Base-by-base conservation (phyloP, 2,888 invertebrate genomes). In the Calliscelio sp. region DNA sequence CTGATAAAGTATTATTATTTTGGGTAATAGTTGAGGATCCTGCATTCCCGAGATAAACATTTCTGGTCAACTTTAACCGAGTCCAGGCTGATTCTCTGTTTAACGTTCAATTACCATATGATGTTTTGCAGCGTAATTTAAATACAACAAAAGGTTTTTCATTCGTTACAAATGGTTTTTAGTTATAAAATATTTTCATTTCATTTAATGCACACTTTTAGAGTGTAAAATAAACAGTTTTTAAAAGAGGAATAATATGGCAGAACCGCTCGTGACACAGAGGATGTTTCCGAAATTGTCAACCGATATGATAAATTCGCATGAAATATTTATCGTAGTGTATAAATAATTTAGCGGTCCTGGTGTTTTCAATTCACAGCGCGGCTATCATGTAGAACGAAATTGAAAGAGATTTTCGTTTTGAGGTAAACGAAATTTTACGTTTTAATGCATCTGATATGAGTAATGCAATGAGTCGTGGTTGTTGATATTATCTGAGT, bases 1-100 rank as follows among this genome's bases (percentile, higher is more conserved):
- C 32, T 65, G 71, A 55, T 77, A 77, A 49, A 51, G 66, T 28
- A 46, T 55, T 55, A 71, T 82, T 71, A 77, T 65, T 77, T 66
- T 77, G 46, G 53, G 61, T 44, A 65, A 65, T 75, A 55, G 7
- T 18, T 46, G 32, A 8, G 6, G 70, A 2, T 57, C 44, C 10
- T 10, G 25, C 18, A 32, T 57, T 57, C 38, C 44, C 18, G 10
- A 16, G 53, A 22, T 53, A 66, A 20, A 35, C 5, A 51, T 65
- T 46, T 46, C 38, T 24, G 20, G 11, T 2, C 18, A 16, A 44
- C 5, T 44, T 44, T 18, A 6, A 44, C 44, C 44, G 18, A 18
- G 8, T 6, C 11, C 11, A 11, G 14, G 7, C 11, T 38, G 14
- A 5, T 38, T 11, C 11, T 16, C 16, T 44, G 18, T 44, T 44